Evolutionary conservation across 92 coral and sea anemone species (phyloP), one percentile per base, ranked within the genome.

Genomic region (Siderastrea siderea): DNA sequence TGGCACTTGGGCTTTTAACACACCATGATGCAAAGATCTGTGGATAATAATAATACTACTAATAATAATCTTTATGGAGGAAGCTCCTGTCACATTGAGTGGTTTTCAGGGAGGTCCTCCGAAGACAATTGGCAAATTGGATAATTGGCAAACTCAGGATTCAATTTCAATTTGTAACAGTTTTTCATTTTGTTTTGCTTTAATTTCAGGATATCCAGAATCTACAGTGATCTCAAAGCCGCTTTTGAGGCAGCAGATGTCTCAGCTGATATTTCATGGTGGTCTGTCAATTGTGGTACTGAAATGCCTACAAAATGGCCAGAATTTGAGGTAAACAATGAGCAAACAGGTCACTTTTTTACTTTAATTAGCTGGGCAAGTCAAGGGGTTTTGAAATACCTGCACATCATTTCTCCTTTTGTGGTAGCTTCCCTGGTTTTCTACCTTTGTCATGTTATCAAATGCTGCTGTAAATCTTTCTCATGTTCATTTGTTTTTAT

Each of bases 221-320:
- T 94, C 76, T 92, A 94, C 53, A 83, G 81, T 52, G 80, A 54
- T 47, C 80, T 93, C 43, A 50, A 47, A 3, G 68, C 84, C 7
- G 77, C 68, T 3, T 71, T 94, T 62, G 94, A 94, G 48, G 86
- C 76, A 53, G 84, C 87, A 6, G 93, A 88, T 54, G 89, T 79
- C 19, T 71, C 86, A 4, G 84, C 89, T 15, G 97, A 94, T 79
- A 50, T 94, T 46, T 71, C 91, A 6, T 94, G 97, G 97, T 94
- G 94, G 94, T 89, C 95, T 19, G 76, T 82, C 43, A 86, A 77
- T 54, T 92, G 72, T 69, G 97, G 97, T 38, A 64, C 86, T n/a
- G 95, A 92, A 47, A 85, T 89, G 93, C 88, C 93, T 9, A 74
- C 85, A 44, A 78, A 58, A 46, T 94, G 93, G 95, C 87, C 88